Conservation (phyloP, 2,888 invertebrate species). For the Euplexia lucipara region DNA sequence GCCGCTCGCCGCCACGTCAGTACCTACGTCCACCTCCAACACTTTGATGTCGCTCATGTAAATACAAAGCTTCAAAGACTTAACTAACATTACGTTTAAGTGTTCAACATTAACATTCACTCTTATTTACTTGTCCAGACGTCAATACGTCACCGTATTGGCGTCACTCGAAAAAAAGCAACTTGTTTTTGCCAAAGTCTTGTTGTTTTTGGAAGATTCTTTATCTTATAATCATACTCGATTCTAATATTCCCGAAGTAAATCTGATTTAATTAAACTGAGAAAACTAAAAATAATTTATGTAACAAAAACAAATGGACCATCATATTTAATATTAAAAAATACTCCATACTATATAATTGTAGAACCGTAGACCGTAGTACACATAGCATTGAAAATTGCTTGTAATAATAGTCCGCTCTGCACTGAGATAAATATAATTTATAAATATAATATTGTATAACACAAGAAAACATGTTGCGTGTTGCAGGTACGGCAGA, state of each 20-base stretch:
- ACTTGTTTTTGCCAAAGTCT: neutral
- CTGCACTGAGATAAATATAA: conserved; percentile 2
- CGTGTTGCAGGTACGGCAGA: conserved; percentile 94
- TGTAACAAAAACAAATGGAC: no score
- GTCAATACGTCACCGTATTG: no score
- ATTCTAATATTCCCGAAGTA: neutral
- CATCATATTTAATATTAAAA: no score
- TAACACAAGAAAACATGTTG: conserved; percentile 7
- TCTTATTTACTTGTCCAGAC: neutral
- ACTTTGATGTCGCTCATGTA: conserved; percentile 53
- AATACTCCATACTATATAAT: no score
- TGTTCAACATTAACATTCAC: conserved; percentile 24
- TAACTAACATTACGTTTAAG: conserved; percentile 44
- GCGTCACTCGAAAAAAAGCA: neutral
- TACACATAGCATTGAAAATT: neutral
- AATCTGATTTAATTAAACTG: neutral
- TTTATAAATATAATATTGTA: neutral
- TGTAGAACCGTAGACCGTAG: conserved; percentile 8
- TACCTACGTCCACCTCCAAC: conserved; percentile 59
- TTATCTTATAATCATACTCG: no score
- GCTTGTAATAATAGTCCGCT: conserved; percentile 31
- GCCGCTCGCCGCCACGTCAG: conserved; percentile 83
- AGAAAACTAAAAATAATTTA: no score
- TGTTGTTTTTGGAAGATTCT: neutral
- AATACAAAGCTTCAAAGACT: conserved; percentile 44